phyloP scores from a whole-genome alignment of 2,797 vertebrate species.

The Premnoplex brunnescens region DNA sequence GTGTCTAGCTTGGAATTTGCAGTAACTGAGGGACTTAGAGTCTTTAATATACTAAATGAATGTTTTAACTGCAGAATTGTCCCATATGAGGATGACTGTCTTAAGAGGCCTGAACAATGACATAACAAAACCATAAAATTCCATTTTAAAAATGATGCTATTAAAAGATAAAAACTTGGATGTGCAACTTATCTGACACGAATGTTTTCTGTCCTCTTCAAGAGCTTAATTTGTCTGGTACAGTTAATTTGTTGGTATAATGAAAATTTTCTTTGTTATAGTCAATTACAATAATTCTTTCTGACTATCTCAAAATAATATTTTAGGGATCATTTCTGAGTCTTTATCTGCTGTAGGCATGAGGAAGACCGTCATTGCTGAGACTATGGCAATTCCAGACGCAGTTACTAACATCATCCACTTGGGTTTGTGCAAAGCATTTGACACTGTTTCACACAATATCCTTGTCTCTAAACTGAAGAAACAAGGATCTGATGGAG shows the following conservation, averaged over 20 bases:
- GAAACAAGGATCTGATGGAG: not conserved
- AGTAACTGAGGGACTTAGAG: not conserved
- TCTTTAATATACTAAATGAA: not conserved
- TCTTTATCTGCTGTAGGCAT: not conserved
- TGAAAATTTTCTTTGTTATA: not conserved
- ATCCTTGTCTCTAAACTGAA: not conserved
- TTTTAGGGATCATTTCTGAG: not conserved
- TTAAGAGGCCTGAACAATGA: not conserved
- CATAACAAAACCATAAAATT: not conserved
- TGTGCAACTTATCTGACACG: not conserved
- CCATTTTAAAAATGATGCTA: fast-evolving
- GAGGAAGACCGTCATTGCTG: not conserved
- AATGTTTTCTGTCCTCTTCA: not conserved
- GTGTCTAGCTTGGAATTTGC: not conserved
- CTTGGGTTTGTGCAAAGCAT: not conserved
- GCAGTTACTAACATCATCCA: not conserved
- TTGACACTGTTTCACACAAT: not conserved
- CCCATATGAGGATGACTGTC: not conserved
- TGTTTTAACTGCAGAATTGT: not conserved
- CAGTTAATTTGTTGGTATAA: not conserved
- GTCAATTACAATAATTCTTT: not conserved
- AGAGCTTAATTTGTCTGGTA: not conserved
- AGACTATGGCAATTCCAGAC: not conserved
- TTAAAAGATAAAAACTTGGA: not conserved
- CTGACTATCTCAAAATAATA: not conserved